Base-by-base conservation (phyloP, 2,888 invertebrate genomes). In the Cheilosia scutellata region DNA sequence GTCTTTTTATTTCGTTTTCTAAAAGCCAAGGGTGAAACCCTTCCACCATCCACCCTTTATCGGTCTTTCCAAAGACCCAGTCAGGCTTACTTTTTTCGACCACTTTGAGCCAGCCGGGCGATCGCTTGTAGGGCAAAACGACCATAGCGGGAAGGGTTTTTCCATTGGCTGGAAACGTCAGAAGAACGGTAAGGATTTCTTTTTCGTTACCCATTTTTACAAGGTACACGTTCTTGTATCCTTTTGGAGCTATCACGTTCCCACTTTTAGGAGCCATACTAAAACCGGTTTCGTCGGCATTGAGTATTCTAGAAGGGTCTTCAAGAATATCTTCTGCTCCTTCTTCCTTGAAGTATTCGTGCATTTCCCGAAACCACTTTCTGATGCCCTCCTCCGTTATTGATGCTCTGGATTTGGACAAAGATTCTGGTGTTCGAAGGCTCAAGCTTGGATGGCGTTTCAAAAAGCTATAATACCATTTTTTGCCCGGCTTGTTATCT, bases 171-270 rank as follows among this genome's bases (percentile, higher is more conserved):
- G 42, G 6, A 55, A 66, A 53, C 0, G 53, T 66, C 33, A 66
- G 49, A 25, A 66, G 47, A 13, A 66, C 65, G 1, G 66, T 53
- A 20, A 53, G 29, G 5, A 29, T 66, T 53, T 55, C 53, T 29
- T 66, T 40, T 53, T 53, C 40, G n/a, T 66, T 66, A 2, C 13
- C 29, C 27, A 40, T 25, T 66, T 66, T 66, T 13, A 66, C n/a
- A n/a, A 5, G 3, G 40, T 40, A 65, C 13, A 65, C 51, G 25
- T 65, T 65, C 27, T 27, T 65, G 40, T n/a, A 51, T 13, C 65
- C 65, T n/a, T n/a, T n/a, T n/a, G n/a, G n/a, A n/a, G n/a, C n/a
- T n/a, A n/a, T n/a, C n/a, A n/a, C n/a, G n/a, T n/a, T n/a, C n/a
- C n/a, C n/a, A n/a, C n/a, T n/a, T n/a, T 66, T 66, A 4, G 65